These are phyloP conservation scores for Motacilla tschutschensis DNA, from an alignment of 2,113 vertebrate species.

Conservation along the genomic window DNA sequence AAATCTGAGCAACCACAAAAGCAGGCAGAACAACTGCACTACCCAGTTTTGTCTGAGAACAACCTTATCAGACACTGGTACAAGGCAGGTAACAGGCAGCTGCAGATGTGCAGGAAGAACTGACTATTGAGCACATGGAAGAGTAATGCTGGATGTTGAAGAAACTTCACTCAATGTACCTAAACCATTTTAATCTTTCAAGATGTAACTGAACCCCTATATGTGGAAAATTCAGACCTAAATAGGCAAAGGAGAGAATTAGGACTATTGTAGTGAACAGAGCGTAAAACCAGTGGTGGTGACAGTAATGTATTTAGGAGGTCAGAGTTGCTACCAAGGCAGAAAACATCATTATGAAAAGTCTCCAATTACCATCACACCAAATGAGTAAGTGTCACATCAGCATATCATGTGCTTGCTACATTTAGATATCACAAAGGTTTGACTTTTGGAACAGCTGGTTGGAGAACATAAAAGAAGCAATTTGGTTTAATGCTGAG, in stretches of 20 bases:
- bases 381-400: background rate
- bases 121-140: accelerated
- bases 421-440: background rate
- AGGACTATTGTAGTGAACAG: background rate
- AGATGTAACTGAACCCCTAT: background rate
- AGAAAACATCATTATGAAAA: background rate
- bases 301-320: background rate
- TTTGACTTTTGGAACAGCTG: background rate
- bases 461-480: background rate
- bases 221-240: background rate
- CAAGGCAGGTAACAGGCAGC: too few relatives aligned
- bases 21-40: background rate
- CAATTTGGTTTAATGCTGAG: background rate
- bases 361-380: background rate
- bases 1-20: background rate
- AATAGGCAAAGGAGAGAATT: background rate
- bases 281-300: background rate
- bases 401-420: background rate
- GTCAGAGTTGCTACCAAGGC: background rate
- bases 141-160: background rate
- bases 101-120: background rate
- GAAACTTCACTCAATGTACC: background rate
- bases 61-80: background rate
- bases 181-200: background rate
- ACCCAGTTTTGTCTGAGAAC: background rate